A percentile compares a stretch with the other conserved stretches of the same genome.
Conservation (phyloP, 2,113 vertebrate species). For the Aphyosemion australe region DNA sequence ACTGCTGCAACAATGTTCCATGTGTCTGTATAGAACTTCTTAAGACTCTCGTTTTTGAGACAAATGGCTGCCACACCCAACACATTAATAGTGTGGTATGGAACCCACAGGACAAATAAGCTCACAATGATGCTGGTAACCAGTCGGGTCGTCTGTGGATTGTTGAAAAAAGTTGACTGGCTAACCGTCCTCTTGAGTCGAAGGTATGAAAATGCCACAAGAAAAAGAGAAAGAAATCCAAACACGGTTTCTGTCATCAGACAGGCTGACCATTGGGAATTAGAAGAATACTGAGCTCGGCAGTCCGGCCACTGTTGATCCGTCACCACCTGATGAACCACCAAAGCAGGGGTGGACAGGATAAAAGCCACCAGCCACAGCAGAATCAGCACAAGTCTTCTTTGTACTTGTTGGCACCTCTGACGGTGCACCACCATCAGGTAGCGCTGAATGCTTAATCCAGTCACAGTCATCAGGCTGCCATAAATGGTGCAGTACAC, state of each 20-base stretch:
- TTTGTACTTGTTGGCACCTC: neutral
- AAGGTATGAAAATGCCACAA: no score
- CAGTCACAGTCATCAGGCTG: constrained; percentile 3
- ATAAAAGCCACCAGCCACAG: neutral
- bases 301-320: no score
- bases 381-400: neutral
- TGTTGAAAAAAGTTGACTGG: neutral
- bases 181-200: neutral
- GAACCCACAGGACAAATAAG: constrained; percentile 34
- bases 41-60: neutral
- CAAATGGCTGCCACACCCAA: constrained; percentile 13
- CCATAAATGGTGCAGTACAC: neutral
- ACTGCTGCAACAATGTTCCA: no score
- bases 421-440: neutral
- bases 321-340: neutral
- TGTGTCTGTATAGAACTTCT: no score
- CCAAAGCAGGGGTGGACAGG: neutral
- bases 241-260: neutral
- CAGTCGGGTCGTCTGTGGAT: neutral
- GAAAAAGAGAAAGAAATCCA: neutral
- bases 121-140: constrained; percentile 20
- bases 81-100: constrained; percentile 22
- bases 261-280: neutral
- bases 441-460: neutral
- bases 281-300: no score